Conservation (phyloP, 2,113 vertebrate genomes). For the Ovis canadensis region DNA sequence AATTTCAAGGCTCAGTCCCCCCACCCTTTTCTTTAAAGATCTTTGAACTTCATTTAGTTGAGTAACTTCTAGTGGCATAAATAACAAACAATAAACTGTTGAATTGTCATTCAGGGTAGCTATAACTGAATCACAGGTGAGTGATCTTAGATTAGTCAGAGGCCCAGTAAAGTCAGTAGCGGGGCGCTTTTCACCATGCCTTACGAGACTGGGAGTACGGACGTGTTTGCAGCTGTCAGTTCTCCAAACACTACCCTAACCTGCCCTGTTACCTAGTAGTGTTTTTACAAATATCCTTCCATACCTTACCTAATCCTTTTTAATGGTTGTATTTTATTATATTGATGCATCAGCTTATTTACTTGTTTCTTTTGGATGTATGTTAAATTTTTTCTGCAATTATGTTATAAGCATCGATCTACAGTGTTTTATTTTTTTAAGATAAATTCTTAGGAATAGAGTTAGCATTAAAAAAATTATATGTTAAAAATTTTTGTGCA, state of each 20-base stretch:
- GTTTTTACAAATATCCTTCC: background rate
- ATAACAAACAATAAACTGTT: slow-evolving; percentile 35
- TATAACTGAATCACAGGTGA: background rate
- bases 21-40: background rate
- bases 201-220: background rate
- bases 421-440: background rate
- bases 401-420: background rate
- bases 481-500: background rate
- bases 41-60: slow-evolving; percentile 37
- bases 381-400: background rate
- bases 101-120: slow-evolving; percentile 36
- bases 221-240: background rate
- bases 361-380: background rate
- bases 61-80: slow-evolving; percentile 50
- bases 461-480: background rate
- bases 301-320: background rate
- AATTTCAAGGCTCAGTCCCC: background rate
- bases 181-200: background rate
- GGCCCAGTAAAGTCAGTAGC: background rate
- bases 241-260: background rate
- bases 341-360: background rate
- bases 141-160: background rate
- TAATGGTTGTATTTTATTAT: background rate
- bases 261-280: background rate
- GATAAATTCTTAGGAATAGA: background rate